A percentile compares a stretch with the other conserved stretches of the same genome.
phyloP scores from a whole-genome alignment of 1,140 invertebrate species.

The Micrasema minimum region DNA sequence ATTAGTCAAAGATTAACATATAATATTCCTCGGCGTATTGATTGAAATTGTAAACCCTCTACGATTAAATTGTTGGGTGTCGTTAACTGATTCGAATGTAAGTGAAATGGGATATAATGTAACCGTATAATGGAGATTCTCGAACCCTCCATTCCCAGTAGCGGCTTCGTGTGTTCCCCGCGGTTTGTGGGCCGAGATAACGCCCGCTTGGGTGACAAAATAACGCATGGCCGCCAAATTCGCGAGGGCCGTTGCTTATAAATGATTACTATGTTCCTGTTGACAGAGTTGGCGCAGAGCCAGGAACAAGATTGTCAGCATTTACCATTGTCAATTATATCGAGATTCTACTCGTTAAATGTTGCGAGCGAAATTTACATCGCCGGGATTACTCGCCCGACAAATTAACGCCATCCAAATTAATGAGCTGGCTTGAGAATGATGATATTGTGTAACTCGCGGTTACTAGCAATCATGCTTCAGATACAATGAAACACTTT shows the following conservation, averaged over 20 bases:
- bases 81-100: no score
- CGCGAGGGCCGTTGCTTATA: constrained; percentile 24
- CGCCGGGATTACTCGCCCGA: constrained; percentile 26
- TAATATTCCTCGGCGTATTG: no score
- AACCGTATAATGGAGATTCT: no score
- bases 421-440: constrained; percentile 26
- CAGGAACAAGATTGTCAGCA: constrained; percentile 35
- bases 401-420: constrained; percentile 17
- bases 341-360: constrained; percentile 34
- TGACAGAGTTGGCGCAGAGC: constrained; percentile 23
- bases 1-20: no score
- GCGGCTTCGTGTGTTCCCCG: constrained; percentile 4
- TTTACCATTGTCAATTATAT: constrained; percentile 44
- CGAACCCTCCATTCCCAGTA: no score
- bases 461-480: neutral
- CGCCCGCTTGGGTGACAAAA: constrained; percentile 15
- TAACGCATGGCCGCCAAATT: constrained; percentile 32
- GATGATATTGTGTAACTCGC: constrained; percentile 12
- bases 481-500: no score
- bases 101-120: no score
- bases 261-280: constrained; percentile 36
- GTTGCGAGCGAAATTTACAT: constrained; percentile 29
- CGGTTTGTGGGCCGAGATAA: neutral
- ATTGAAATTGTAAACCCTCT: no score
- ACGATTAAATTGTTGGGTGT: no score